A percentile compares a stretch with the other conserved stretches of the same genome.
phyloP scores from a whole-genome alignment of 1,140 invertebrate species.

The Nilaparvata lugens region DNA sequence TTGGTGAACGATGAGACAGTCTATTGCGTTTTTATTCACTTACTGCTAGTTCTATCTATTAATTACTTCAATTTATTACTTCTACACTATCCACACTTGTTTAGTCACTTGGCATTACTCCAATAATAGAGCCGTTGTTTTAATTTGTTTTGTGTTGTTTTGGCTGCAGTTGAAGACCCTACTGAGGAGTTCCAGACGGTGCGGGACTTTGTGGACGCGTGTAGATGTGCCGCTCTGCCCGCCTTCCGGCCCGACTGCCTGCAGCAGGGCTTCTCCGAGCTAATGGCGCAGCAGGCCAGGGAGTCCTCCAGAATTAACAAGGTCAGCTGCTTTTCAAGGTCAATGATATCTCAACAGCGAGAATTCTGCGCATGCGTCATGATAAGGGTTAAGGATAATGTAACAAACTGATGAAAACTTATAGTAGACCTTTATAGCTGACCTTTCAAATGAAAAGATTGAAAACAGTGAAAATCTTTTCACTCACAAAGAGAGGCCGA shows the following conservation, averaged over 20 bases:
- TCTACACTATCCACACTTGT: too few relatives aligned
- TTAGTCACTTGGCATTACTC: too few relatives aligned
- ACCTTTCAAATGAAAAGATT: too few relatives aligned
- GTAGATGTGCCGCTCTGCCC: conserved; percentile 57
- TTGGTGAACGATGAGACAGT: too few relatives aligned
- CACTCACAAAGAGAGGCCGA: too few relatives aligned
- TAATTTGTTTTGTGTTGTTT: conserved; percentile 19
- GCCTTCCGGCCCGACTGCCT: conserved; percentile 58
- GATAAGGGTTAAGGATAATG: neutral
- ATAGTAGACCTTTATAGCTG: too few relatives aligned
- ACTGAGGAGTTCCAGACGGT: conserved; percentile 79
- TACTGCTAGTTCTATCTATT: too few relatives aligned
- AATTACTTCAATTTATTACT: too few relatives aligned
- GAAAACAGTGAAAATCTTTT: too few relatives aligned
- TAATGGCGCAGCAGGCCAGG: conserved; percentile 68
- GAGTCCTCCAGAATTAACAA: conserved; percentile 66
- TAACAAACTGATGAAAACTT: neutral
- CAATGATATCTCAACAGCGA: neutral
- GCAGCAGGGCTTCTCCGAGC: conserved; percentile 57
- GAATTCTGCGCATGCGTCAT: neutral
- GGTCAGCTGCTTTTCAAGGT: conserved; percentile 35
- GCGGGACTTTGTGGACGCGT: conserved; percentile 80
- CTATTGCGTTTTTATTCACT: too few relatives aligned
- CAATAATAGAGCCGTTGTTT: too few relatives aligned
- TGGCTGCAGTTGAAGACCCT: conserved; percentile 74